These are phyloP conservation scores for Thalassaphorura encarpata DNA, from an alignment of 1,140 invertebrate species.

Conservation along the genomic window DNA sequence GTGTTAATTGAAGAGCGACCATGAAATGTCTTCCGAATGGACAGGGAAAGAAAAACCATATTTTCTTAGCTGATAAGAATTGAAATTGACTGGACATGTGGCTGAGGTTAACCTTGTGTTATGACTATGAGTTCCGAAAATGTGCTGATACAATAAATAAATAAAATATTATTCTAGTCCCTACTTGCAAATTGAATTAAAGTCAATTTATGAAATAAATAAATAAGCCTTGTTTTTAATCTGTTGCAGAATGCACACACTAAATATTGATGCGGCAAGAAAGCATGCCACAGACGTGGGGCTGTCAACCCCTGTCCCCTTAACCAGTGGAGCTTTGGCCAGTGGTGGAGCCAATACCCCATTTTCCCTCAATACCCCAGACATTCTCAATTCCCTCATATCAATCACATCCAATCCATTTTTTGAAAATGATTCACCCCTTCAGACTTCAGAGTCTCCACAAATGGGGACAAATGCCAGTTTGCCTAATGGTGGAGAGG, in stretches of 20 bases:
- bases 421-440: slow-evolving; percentile 27
- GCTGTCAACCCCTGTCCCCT: not conserved
- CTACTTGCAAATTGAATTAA: too few relatives aligned
- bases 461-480: not conserved
- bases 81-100: too few relatives aligned
- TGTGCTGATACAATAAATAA: too few relatives aligned
- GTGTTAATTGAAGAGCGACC: too few relatives aligned
- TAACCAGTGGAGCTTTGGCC: not conserved
- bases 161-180: too few relatives aligned
- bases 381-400: slow-evolving; percentile 80
- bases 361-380: slow-evolving; percentile 63
- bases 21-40: too few relatives aligned
- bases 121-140: too few relatives aligned
- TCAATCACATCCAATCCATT: slow-evolving; percentile 72
- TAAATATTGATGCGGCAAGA: slow-evolving; percentile 31
- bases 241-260: slow-evolving; percentile 31
- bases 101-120: too few relatives aligned
- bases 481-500: not conserved
- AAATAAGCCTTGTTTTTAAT: too few relatives aligned
- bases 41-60: too few relatives aligned
- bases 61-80: too few relatives aligned
- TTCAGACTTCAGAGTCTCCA: not conserved
- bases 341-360: slow-evolving; percentile 14
- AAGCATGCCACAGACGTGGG: slow-evolving; percentile 14
- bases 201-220: too few relatives aligned